Percentiles rank a stretch among this genome's conserved stretches.
These are phyloP conservation scores for Ladona fulva DNA, from an alignment of 1,140 invertebrate species.

Conservation along the genomic window DNA sequence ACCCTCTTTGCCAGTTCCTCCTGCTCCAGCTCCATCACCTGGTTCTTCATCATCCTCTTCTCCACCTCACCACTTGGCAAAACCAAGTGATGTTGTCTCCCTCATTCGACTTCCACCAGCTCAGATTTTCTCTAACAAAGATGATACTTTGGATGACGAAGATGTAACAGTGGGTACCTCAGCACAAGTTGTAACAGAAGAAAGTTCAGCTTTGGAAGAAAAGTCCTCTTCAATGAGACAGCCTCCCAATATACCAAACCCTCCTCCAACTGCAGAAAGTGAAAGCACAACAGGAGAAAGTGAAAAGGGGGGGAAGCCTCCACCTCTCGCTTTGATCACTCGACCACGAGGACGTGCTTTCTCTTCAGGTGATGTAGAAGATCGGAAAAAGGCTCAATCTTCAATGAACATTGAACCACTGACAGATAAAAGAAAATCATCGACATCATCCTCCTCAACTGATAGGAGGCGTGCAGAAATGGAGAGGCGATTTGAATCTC, in stretches of 20 bases:
- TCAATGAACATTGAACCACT: neutral
- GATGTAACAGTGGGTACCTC: neutral
- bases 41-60: neutral
- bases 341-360: neutral
- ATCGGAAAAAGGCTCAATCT: neutral
- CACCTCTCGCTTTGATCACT: neutral
- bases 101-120: slow-evolving; percentile 65
- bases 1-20: neutral
- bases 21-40: neutral
- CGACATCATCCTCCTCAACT: slow-evolving; percentile 40
- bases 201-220: slow-evolving; percentile 28
- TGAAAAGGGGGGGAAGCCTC: neutral
- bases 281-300: neutral
- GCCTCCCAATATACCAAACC: neutral
- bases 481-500: slow-evolving; percentile 32
- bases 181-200: slow-evolving; percentile 24
- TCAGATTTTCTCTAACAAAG: slow-evolving; percentile 77
- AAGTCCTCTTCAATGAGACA: slow-evolving; percentile 20
- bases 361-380: neutral
- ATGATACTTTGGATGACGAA: slow-evolving; percentile 55
- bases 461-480: slow-evolving; percentile 46
- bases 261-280: neutral
- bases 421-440: neutral
- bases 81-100: slow-evolving; percentile 48
- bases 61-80: neutral